Evolutionary conservation across 2,888 invertebrate genomes (phyloP).

Genomic region (Kuschelorhynchus macadamiae): DNA sequence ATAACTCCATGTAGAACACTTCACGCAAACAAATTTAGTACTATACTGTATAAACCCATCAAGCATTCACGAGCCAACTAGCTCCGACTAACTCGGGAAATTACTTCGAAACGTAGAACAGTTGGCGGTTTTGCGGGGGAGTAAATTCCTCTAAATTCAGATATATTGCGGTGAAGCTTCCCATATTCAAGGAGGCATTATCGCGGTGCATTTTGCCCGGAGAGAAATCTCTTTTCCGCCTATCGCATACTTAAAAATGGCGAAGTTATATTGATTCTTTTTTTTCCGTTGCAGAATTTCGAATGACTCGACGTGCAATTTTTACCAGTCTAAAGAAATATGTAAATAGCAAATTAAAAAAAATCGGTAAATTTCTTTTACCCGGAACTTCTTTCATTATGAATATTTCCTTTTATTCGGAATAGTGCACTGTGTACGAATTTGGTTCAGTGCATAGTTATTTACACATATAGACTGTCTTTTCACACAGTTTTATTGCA

Average conservation of each 20-base stretch:
- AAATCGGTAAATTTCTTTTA: no score
- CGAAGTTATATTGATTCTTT: no score
- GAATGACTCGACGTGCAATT: no score
- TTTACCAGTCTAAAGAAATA: no score
- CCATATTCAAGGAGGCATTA: slow-evolving; percentile 2
- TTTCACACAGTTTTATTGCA: no score
- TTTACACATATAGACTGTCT: no score
- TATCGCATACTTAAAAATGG: not conserved
- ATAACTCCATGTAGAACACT: not conserved
- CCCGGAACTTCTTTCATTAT: no score
- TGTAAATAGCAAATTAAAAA: no score
- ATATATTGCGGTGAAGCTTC: slow-evolving; percentile 17
- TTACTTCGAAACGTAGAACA: slow-evolving; percentile 30
- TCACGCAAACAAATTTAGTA: slow-evolving; percentile 1
- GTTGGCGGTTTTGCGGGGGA: slow-evolving; percentile 27
- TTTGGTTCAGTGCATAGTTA: no score
- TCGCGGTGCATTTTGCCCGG: not conserved
- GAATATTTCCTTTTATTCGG: no score
- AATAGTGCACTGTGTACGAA: no score
- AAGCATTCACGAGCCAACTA: slow-evolving; percentile 13
- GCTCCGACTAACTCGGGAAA: slow-evolving; percentile 21
- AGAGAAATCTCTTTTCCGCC: slow-evolving; percentile 12
- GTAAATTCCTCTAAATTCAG: slow-evolving; percentile 28
- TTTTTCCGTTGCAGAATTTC: no score
- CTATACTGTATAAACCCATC: slow-evolving; percentile 14